These are phyloP conservation scores for Drosophila monieri DNA, from an alignment of 2,888 invertebrate genomes.

Conservation along the genomic window DNA sequence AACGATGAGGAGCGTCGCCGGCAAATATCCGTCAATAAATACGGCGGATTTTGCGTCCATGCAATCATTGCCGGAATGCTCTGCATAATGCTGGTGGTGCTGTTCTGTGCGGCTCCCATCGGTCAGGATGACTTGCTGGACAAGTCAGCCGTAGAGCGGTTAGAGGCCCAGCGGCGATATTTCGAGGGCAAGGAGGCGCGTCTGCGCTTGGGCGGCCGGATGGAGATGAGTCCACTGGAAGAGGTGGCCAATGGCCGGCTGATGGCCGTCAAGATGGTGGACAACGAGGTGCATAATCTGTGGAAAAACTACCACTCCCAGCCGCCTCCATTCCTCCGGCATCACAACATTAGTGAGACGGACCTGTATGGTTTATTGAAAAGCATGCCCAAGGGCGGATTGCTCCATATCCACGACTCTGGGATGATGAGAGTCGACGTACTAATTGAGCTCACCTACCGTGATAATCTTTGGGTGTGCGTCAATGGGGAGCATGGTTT, in stretches of 20 bases:
- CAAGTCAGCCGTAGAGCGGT: slow-evolving; percentile 30
- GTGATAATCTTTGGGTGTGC: slow-evolving; percentile 60
- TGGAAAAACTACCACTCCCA: slow-evolving; percentile 47
- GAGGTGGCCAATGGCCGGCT: slow-evolving; percentile 85
- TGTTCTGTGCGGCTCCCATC: slow-evolving; percentile 25
- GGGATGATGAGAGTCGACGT: slow-evolving; percentile 86
- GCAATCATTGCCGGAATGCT: slow-evolving; percentile 44
- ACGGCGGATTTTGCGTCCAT: slow-evolving; percentile 46
- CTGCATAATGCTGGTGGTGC: slow-evolving; percentile 32
- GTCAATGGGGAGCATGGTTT: slow-evolving; percentile 26
- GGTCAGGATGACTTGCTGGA: slow-evolving; percentile 23
- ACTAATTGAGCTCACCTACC: slow-evolving; percentile 84
- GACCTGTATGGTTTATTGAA: slow-evolving; percentile 87
- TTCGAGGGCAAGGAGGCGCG: slow-evolving; percentile 31
- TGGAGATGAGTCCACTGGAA: slow-evolving; percentile 76
- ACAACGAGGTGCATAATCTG: slow-evolving; percentile 83
- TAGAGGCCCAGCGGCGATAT: slow-evolving; percentile 12
- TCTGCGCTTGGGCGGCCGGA: slow-evolving; percentile 61
- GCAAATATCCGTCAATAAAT: background rate
- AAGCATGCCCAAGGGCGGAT: slow-evolving; percentile 89
- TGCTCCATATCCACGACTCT: slow-evolving; percentile 88
- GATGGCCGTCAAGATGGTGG: slow-evolving; percentile 85
- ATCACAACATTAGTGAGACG: slow-evolving; percentile 78
- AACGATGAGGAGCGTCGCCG: slow-evolving; percentile 1
- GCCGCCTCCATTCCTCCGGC: slow-evolving; percentile 39